Base-by-base conservation (phyloP, 2,113 vertebrate genomes). In the Cercopithecus mona region DNA sequence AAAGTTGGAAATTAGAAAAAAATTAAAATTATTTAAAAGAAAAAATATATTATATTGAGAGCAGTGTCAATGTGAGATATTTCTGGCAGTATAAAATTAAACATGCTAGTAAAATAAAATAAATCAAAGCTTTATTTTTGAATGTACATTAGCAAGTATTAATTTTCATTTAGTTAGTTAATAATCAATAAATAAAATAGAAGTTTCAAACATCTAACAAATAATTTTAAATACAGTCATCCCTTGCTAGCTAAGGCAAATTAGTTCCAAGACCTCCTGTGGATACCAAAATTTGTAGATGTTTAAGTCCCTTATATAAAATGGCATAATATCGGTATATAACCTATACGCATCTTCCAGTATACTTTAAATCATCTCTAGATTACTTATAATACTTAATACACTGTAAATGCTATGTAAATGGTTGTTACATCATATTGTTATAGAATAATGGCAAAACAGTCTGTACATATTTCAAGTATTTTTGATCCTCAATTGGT, bases 41-140 rank as follows among this genome's bases (percentile, higher is more conserved):
- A 96, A 94, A 18, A 85, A 70, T 85, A 66, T 11, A 72, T 85
- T 96, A 92, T 68, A 38, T 68, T 79, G 40, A 14, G 12, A 93
- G 10, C 20, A 73, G 13, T 78, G 40, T 83, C 17, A 22, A 40
- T 35, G 5, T 73, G n/a, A 93, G 25, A 3, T 23, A 93, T 86
- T 86, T 93, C n/a, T 25, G 27, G 25, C 68, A 88, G 8, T 91
- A 90, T 68, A 70, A 96, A 90, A 88, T 96, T 75, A 94, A 91
- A 95, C 30, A 50, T 73, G 17, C 72, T 78, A 52, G 57, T 86
- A 96, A 96, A 38, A 68, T 17, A 94, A 82, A 75, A 68, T 8
- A 94, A 82, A 75, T 35, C n/a, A 32, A 83, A 73, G 22, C 17
- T 83, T 96, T 93, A 88, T 66, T 93, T 93, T 83, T 96, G 32